Percentiles rank a stretch among this genome's conserved stretches.
phyloP scores from a whole-genome alignment of 2,797 vertebrate species.

The Spheniscus humboldti region DNA sequence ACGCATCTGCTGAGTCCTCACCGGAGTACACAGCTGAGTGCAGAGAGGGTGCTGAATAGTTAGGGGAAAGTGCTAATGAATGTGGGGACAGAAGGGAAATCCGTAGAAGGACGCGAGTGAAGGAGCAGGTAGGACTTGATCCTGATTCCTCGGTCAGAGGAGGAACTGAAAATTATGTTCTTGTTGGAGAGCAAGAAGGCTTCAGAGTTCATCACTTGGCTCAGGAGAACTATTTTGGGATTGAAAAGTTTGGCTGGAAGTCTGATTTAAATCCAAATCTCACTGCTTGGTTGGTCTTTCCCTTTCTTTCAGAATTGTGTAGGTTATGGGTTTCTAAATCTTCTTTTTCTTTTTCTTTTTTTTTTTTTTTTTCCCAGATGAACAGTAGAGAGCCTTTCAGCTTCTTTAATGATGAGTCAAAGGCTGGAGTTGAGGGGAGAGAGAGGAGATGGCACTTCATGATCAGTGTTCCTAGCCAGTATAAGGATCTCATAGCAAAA shows the following conservation, averaged over 20 bases:
- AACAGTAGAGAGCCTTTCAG: background rate
- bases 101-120: fast-evolving
- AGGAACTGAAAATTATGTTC: background rate
- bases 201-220: background rate
- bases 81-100: background rate
- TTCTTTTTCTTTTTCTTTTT: no score
- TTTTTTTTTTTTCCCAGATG: no score
- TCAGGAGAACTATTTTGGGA: background rate
- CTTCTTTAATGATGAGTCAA: background rate
- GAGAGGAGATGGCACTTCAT: background rate
- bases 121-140: background rate
- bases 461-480: background rate
- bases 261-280: background rate
- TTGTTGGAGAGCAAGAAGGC: background rate
- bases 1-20: background rate
- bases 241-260: background rate
- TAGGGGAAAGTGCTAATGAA: background rate
- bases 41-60: background rate
- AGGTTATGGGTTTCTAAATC: background rate
- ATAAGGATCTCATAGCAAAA: background rate
- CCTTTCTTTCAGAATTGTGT: background rate
- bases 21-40: background rate
- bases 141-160: background rate
- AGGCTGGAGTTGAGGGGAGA: background rate
- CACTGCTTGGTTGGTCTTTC: background rate